Evolutionary conservation across 53 echinoderm and acorn worm species (phyloP).

Genomic region (Luidia sarsii): DNA sequence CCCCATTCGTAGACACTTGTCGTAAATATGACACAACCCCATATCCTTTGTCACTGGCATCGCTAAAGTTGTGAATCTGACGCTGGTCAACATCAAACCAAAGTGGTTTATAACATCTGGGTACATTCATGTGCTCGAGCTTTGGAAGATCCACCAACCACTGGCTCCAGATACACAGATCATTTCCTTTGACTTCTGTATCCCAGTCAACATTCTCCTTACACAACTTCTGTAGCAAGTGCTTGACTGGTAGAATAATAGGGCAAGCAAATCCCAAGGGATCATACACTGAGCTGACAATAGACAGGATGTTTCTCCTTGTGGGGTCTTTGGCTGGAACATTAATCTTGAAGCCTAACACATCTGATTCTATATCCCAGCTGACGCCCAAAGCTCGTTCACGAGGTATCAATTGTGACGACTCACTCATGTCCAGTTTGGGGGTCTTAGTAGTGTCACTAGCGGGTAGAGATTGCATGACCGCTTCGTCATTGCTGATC

Average conservation of each 20-base stretch:
- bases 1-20: constrained; percentile 13
- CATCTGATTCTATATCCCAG: constrained; percentile 36
- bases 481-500: constrained; percentile 51
- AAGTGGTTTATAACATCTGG: constrained; percentile 51
- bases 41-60: constrained; percentile 59
- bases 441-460: constrained; percentile 36
- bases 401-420: constrained; percentile 7
- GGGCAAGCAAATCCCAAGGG: constrained; percentile 61
- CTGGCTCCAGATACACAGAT: no score
- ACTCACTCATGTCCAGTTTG: constrained; percentile 23
- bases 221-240: constrained; percentile 51
- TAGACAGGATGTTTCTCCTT: constrained; percentile 49
- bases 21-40: constrained; percentile 56
- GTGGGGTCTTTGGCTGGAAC: constrained; percentile 2
- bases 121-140: constrained; percentile 29
- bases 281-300: constrained; percentile 60
- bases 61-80: constrained; percentile 50
- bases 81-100: constrained; percentile 7
- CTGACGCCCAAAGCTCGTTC: constrained; percentile 10
- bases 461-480: constrained; percentile 38
- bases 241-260: constrained; percentile 41
- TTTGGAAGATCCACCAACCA: constrained; percentile 46
- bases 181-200: no score
- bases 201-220: constrained; percentile 24
- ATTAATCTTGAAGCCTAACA: constrained; percentile 26